phyloP scores from a whole-genome alignment of 2,888 invertebrate species.

The Drosophila nr. perissopoda region DNA sequence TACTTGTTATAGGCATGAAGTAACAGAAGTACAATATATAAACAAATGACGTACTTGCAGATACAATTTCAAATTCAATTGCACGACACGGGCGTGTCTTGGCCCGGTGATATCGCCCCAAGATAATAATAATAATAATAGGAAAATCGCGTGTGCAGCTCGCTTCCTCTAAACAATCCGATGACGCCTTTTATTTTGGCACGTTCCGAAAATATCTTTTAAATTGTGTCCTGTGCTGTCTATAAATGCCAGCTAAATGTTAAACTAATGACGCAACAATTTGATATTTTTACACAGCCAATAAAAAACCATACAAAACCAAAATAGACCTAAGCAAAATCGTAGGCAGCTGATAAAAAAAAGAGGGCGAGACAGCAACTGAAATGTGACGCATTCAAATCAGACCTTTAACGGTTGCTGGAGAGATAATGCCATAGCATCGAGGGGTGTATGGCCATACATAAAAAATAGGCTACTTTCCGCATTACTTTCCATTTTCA shows the following conservation, averaged over 20 bases:
- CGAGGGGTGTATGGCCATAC: neutral
- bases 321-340: conserved; percentile 6
- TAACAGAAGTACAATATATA: conserved; percentile 4
- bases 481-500: neutral
- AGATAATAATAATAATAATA: conserved; percentile 47
- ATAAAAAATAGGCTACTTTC: neutral
- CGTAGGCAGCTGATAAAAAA: conserved; percentile 40
- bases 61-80: conserved; percentile 39
- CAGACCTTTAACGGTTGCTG: neutral
- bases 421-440: neutral
- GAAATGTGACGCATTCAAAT: conserved; percentile 36
- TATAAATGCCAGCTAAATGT: conserved; percentile 50
- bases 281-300: conserved; percentile 59
- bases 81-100: conserved; percentile 14
- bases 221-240: conserved; percentile 23
- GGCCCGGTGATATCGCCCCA: conserved; percentile 45
- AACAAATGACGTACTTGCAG: conserved; percentile 25
- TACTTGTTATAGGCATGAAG: conserved; percentile 16
- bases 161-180: neutral
- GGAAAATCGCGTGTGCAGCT: conserved; percentile 44
- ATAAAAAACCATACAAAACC: conserved; percentile 18
- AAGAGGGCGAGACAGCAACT: neutral
- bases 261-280: conserved; percentile 65
- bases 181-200: conserved; percentile 21
- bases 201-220: conserved; percentile 44